These are phyloP conservation scores for Thinocorus orbignyianus DNA, from an alignment of 2,113 vertebrate species.

Conservation along the genomic window DNA sequence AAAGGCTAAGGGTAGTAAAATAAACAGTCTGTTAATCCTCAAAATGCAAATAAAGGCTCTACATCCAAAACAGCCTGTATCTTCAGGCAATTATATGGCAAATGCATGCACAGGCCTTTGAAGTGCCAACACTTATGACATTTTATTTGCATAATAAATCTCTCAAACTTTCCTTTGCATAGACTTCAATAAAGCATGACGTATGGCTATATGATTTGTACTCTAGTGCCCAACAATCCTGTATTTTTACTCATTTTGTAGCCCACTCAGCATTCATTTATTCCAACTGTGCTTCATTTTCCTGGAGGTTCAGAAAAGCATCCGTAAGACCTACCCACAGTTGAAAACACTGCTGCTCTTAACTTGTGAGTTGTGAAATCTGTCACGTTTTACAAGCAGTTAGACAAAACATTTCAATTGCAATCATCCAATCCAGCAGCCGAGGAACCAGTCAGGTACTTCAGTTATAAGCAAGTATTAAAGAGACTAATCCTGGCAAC, in stretches of 20 bases:
- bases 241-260: not conserved
- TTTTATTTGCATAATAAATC: conserved; percentile 33
- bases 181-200: not conserved
- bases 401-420: not conserved
- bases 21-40: conserved; percentile 50
- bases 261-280: not conserved
- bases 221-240: not conserved
- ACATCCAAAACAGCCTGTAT: not conserved
- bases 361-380: not conserved
- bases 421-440: not conserved
- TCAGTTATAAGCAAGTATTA: not conserved
- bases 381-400: not conserved
- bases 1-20: conserved; percentile 20
- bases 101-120: not conserved
- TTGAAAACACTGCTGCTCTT: not conserved
- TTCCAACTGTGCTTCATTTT: not conserved
- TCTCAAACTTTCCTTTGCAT: not conserved
- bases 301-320: not conserved
- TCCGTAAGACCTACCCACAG: not conserved
- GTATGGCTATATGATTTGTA: fast-evolving
- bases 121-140: conserved; percentile 11
- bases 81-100: conserved; percentile 14
- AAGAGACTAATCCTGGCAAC: not conserved
- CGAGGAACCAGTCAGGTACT: not conserved
- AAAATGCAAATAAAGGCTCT: conserved; percentile 48